Evolutionary conservation across 1,140 invertebrate genomes (phyloP).

Genomic region (Atta colombica): DNA sequence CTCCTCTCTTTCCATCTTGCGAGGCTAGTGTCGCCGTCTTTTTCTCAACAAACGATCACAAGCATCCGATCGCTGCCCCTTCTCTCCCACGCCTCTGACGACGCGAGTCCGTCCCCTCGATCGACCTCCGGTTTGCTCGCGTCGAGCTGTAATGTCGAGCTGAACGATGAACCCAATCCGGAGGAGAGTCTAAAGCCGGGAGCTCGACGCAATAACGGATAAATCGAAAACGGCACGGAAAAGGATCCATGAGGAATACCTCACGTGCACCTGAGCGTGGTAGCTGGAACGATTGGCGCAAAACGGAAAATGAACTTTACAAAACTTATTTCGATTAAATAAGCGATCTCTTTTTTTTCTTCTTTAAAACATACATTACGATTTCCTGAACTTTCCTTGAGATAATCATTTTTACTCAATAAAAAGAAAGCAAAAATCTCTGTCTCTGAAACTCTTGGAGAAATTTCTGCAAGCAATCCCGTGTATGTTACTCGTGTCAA

Average conservation of each 20-base stretch:
- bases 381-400: not conserved
- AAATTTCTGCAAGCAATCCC: conserved; percentile 11
- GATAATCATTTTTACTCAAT: not conserved
- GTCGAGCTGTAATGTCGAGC: conserved; percentile 33
- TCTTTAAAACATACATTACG: no score
- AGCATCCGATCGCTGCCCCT: conserved; percentile 54
- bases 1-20: conserved; percentile 45
- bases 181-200: conserved; percentile 22
- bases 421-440: not conserved
- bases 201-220: conserved; percentile 34
- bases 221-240: conserved; percentile 27
- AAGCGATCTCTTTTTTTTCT: not conserved
- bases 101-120: conserved; percentile 52
- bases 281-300: no score
- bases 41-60: conserved; percentile 48
- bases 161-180: conserved; percentile 58
- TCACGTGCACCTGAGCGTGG: not conserved
- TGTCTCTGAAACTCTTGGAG: not conserved
- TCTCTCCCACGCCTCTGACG: conserved; percentile 51
- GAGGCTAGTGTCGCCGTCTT: conserved; percentile 29
- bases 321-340: not conserved
- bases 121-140: conserved; percentile 56
- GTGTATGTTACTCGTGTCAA: not conserved
- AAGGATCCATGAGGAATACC: conserved; percentile 9
- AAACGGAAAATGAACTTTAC: not conserved